Evolutionary conservation across 2,888 invertebrate genomes (phyloP).

Genomic region (Dasysyrphus albostriatus): DNA sequence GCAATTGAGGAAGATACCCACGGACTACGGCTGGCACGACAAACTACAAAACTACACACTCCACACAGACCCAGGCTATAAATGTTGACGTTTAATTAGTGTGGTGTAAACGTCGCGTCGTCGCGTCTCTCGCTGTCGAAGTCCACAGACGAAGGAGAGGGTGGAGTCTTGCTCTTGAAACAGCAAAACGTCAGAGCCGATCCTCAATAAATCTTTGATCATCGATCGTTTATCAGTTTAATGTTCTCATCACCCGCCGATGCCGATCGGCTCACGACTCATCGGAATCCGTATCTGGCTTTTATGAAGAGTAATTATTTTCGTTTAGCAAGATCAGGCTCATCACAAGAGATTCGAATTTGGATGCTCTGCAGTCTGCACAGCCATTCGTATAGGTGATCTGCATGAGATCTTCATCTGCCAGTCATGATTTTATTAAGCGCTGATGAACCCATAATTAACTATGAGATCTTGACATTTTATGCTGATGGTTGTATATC

Average conservation of each 20-base stretch:
- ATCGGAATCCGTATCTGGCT: slow-evolving; percentile 20
- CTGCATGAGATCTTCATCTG: slow-evolving; percentile 38
- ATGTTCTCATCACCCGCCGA: slow-evolving; percentile 37
- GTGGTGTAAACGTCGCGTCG: slow-evolving; percentile 14
- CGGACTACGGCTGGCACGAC: not conserved
- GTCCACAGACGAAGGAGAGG: slow-evolving; percentile 30
- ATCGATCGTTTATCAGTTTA: slow-evolving; percentile 66
- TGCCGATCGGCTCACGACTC: not conserved
- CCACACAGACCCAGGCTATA: not conserved
- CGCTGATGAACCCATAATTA: slow-evolving; percentile 54
- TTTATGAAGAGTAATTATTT: slow-evolving; percentile 69
- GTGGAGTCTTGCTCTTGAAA: slow-evolving; percentile 39
- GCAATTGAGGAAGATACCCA: slow-evolving; percentile 44
- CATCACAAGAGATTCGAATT: not conserved
- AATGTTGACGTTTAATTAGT: slow-evolving; percentile 65
- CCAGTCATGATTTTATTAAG: slow-evolving; percentile 38
- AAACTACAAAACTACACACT: not conserved
- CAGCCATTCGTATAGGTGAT: slow-evolving; percentile 38
- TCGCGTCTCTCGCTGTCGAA: slow-evolving; percentile 2
- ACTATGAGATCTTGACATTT: slow-evolving; percentile 68
- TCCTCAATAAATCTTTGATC: slow-evolving; percentile 57
- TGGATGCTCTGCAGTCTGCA: not conserved
- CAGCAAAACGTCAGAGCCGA: slow-evolving; percentile 39
- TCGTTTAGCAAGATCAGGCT: slow-evolving; percentile 44
- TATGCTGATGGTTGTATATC: slow-evolving; percentile 59